Conservation (phyloP, 2,113 vertebrate species). For the Stomatorhinus ivindoensis region DNA sequence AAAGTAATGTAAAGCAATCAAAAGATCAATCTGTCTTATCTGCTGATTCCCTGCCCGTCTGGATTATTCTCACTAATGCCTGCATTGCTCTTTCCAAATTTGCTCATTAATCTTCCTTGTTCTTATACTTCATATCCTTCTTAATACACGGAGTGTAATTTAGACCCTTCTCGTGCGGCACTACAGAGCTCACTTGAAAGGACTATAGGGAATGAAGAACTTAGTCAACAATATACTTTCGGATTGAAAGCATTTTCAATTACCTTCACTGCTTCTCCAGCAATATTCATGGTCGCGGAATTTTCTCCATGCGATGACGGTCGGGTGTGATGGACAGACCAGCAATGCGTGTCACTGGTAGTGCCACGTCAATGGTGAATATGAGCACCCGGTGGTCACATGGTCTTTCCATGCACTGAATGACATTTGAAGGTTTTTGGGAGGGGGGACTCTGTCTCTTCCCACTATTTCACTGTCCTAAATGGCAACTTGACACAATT, state of each 20-base stretch:
- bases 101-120: conserved; percentile 68
- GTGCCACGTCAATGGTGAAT: not conserved
- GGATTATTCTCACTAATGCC: conserved; percentile 42
- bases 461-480: not conserved
- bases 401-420: not conserved
- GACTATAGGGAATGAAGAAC: conserved; percentile 38
- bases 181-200: conserved; percentile 45
- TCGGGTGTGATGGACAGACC: not conserved
- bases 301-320: not conserved
- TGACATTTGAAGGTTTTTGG: not conserved
- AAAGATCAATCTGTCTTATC: conserved; percentile 29
- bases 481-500: conserved; percentile 9
- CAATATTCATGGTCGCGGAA: not conserved
- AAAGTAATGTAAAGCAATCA: conserved; percentile 33
- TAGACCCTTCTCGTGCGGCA: conserved; percentile 29
- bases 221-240: conserved; percentile 41
- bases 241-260: conserved; percentile 29
- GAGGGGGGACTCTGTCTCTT: not conserved
- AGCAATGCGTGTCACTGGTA: not conserved
- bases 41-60: conserved; percentile 37
- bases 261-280: not conserved
- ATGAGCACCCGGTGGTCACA: not conserved
- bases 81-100: conserved; percentile 58
- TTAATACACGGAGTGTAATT: conserved; percentile 47
- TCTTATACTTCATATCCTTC: conserved; percentile 60